Evolutionary conservation across 2,113 vertebrate species (phyloP).

Genomic region (Sarotherodon lohbergeri): DNA sequence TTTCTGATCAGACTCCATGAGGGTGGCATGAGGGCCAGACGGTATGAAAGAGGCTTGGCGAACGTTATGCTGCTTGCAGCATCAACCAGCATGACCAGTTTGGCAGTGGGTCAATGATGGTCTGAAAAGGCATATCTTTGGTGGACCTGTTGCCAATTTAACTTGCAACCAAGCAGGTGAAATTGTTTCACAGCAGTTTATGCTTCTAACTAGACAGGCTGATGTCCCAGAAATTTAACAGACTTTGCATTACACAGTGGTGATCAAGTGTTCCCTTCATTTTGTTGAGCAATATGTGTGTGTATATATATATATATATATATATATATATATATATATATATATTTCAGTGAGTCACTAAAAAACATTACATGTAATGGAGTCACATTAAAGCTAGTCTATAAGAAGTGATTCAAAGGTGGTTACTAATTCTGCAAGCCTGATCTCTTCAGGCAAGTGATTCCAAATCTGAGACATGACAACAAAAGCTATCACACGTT

Average conservation of each 20-base stretch:
- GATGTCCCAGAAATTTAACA: not conserved
- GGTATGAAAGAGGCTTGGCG: rapidly evolving
- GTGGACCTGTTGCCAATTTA: not conserved
- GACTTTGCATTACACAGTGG: not conserved
- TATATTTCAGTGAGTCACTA: not conserved
- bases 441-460: not conserved
- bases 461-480: not conserved
- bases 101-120: rapidly evolving
- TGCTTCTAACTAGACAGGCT: not conserved
- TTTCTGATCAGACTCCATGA: not conserved
- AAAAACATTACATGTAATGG: rapidly evolving
- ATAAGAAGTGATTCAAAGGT: not conserved
- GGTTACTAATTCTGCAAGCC: not conserved
- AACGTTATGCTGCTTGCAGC: rapidly evolving
- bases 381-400: not conserved
- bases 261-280: rapidly evolving
- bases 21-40: not conserved
- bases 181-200: not conserved
- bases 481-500: not conserved
- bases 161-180: not conserved
- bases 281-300: rapidly evolving
- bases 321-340: too few relatives aligned
- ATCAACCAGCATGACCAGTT: not conserved
- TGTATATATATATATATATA: not conserved
- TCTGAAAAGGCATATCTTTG: not conserved